Percentiles rank a stretch among this genome's conserved stretches.
These are phyloP conservation scores for Zaprionus africanus DNA, from an alignment of 1,140 invertebrate genomes.

Conservation along the genomic window DNA sequence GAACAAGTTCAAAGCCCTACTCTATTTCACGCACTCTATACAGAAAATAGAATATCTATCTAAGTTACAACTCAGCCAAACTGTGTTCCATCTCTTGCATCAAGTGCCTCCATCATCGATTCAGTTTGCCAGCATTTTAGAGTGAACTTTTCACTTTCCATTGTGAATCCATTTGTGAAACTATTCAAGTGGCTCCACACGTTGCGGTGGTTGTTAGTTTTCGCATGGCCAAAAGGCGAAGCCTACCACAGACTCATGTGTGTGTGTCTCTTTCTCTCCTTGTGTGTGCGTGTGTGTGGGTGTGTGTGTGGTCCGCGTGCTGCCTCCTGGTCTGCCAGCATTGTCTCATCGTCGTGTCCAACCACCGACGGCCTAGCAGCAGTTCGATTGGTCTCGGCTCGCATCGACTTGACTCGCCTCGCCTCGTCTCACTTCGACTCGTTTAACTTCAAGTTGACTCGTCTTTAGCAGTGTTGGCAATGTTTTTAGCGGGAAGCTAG, in stretches of 20 bases:
- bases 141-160: neutral
- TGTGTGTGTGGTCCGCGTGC: slow-evolving; percentile 57
- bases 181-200: slow-evolving; percentile 18
- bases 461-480: neutral
- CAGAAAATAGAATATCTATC: neutral
- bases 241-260: slow-evolving; percentile 17
- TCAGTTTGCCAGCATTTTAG: neutral
- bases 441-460: neutral
- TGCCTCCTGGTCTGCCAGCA: slow-evolving; percentile 61
- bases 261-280: neutral
- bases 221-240: slow-evolving; percentile 22
- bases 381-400: neutral
- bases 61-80: too few species aligned
- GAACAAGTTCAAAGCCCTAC: too few species aligned
- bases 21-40: too few species aligned
- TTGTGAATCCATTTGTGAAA: slow-evolving; percentile 4
- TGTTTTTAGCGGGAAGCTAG: too few species aligned
- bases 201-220: slow-evolving; percentile 24
- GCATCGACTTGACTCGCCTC: neutral
- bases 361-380: slow-evolving; percentile 54
- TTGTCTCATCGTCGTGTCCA: slow-evolving; percentile 37
- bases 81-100: neutral
- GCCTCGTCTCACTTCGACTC: neutral
- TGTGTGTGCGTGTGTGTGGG: neutral
- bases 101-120: neutral